Evolutionary conservation across 2,888 invertebrate species (phyloP), one percentile per base, ranked within the genome.

Genomic region (Metalampra italica): DNA sequence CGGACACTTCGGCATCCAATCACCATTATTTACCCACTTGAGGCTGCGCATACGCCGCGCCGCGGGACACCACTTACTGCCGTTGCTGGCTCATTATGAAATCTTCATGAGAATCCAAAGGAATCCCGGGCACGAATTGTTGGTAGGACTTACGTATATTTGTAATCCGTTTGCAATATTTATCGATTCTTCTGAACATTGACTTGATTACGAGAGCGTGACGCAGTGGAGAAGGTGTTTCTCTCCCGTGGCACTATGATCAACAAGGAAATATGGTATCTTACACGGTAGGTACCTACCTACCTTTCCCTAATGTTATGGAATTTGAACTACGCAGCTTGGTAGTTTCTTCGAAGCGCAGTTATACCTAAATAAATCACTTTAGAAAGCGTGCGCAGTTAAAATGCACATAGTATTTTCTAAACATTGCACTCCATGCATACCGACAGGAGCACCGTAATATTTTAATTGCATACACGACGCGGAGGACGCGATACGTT

Each of bases 391-490:
- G 50, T 51, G 57, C 52, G 56, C 62, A 61, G 65, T 68, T 68
- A 62, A 59, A 64, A 62, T 57, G 65, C 57, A 56, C 58, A 57
- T 55, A 59, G 55, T 56, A 59, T 59, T 65, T 64, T 58, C 62
- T 61, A 61, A 61, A 66, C 66, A 68, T 56, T 64, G 69, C 70
- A 64, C 53, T 50, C 47, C 50, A 53, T 55, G 79, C 75, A 78
- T 80, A 75, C 78, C 66, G 78, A 69, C 69, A 58, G 58, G 64
- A 71, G 68, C 75, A 80, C 82, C 80, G 80, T 81, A 75, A 80
- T 82, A 78, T 79, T 82, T 77, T 81, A 81, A 82, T 82, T 75
- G 70, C 67, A 64, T 60, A 66, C 75, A 74, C 73, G 78, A 75
- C 68, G 54, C 47, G 45, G 29, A 40, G 3, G 37, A 15, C 13